A percentile compares a stretch with the other conserved stretches of the same genome.
Conservation (phyloP, 2,888 invertebrate genomes). For the Nesidiocoris tenuis region DNA sequence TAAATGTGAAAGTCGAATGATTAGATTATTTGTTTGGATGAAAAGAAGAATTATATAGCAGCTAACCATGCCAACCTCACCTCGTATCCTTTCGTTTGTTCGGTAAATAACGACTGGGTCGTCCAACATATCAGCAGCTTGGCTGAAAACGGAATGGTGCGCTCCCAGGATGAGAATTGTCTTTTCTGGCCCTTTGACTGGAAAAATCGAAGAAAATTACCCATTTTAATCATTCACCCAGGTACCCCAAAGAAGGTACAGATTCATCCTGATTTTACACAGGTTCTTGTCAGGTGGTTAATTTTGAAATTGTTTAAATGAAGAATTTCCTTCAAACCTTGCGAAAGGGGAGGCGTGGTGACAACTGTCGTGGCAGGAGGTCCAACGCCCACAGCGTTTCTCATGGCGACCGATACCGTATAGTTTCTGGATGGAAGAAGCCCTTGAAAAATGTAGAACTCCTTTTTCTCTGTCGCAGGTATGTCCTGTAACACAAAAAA, state of each 20-base stretch:
- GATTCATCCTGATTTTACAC: too few relatives aligned
- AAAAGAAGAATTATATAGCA: too few relatives aligned
- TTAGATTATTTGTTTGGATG: too few relatives aligned
- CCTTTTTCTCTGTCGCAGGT: conserved; percentile 67
- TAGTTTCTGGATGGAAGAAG: conserved; percentile 71
- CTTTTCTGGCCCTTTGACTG: conserved; percentile 68
- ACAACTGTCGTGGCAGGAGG: conserved; percentile 67
- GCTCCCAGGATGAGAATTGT: conserved; percentile 70
- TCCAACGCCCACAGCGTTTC: conserved; percentile 77
- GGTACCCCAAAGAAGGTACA: too few relatives aligned
- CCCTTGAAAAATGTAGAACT: conserved; percentile 76
- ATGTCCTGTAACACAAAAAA: conserved; percentile 63
- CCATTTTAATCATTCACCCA: too few relatives aligned
- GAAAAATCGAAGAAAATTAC: neutral
- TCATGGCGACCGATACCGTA: conserved; percentile 74
- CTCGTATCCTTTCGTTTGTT: conserved; percentile 59
- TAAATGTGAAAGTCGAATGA: too few relatives aligned
- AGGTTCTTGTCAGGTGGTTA: neutral
- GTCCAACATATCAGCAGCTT: conserved; percentile 67
- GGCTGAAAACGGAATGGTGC: conserved; percentile 66
- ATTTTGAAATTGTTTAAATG: neutral
- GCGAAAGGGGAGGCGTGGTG: conserved; percentile 67
- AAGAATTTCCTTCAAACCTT: too few relatives aligned
- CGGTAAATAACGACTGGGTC: conserved; percentile 67
- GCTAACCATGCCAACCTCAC: conserved; percentile 50